Evolutionary conservation across 2,113 vertebrate genomes (phyloP).

Genomic region (Mixornis gularis): DNA sequence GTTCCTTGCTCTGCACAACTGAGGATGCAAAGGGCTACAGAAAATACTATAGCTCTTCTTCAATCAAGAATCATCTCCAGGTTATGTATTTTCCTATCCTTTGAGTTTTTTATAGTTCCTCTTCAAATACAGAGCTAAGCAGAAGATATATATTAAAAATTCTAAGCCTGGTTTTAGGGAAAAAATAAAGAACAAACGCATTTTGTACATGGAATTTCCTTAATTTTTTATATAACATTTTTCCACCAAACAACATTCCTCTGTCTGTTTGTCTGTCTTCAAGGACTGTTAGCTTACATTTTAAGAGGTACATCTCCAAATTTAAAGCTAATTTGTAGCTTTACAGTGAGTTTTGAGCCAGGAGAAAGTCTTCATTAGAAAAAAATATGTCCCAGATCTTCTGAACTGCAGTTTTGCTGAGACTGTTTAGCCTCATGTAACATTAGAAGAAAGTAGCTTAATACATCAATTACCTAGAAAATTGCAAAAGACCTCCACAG

Average conservation of each 20-base stretch:
- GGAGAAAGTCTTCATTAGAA: neutral
- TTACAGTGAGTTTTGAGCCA: neutral
- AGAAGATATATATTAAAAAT: neutral
- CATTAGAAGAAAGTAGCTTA: neutral
- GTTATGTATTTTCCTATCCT: neutral
- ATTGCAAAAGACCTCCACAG: neutral
- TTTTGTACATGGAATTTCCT: neutral
- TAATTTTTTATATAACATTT: neutral
- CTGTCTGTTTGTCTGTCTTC: neutral
- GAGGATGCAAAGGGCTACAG: neutral
- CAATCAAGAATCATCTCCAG: neutral
- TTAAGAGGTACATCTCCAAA: neutral
- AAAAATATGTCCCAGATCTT: neutral
- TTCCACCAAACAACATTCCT: neutral
- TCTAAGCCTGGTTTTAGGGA: neutral
- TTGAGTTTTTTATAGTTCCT: neutral
- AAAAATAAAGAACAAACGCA: rapidly evolving
- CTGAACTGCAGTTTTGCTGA: neutral
- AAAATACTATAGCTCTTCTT: neutral
- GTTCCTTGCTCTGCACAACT: neutral
- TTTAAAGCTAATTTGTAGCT: neutral
- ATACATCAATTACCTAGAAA: neutral
- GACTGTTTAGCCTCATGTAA: neutral
- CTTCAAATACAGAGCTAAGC: neutral
- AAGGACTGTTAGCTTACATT: neutral